Evolutionary conservation across 1,140 invertebrate genomes (phyloP).

Genomic region (Drosophila leontia): DNA sequence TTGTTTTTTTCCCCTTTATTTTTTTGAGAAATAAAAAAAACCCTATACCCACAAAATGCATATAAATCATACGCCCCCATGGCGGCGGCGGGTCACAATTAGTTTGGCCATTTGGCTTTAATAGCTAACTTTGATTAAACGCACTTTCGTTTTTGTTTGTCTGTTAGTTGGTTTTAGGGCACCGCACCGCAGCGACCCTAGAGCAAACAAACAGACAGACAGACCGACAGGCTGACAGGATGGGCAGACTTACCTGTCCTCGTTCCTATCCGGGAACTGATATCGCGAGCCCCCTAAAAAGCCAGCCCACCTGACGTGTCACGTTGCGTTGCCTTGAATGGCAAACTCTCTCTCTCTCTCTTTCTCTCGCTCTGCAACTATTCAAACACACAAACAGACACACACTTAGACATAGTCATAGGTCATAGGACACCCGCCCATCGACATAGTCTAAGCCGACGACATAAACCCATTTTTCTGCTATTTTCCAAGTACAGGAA

Average conservation of each 20-base stretch:
- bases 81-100: conserved; percentile 48
- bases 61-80: conserved; percentile 72
- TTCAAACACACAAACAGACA: conserved; percentile 27
- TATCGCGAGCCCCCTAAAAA: not conserved
- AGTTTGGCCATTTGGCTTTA: conserved; percentile 64
- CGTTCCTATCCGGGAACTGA: conserved; percentile 7
- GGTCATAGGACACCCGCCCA: conserved; percentile 43
- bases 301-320: conserved; percentile 50
- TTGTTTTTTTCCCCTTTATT: conserved; percentile 18
- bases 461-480: conserved; percentile 38
- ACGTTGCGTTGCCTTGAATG: conserved; percentile 66
- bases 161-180: conserved; percentile 60
- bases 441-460: conserved; percentile 43
- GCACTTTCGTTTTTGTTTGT: conserved; percentile 76
- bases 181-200: conserved; percentile 65
- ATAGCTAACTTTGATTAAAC: conserved; percentile 67
- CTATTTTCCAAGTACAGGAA: conserved; percentile 18
- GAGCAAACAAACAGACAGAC: conserved; percentile 60
- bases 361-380: conserved; percentile 1
- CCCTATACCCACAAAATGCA: conserved; percentile 40
- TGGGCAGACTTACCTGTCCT: conserved; percentile 25
- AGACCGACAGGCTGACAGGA: conserved; percentile 55
- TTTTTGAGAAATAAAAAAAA: conserved; percentile 2
- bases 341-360: conserved; percentile 16
- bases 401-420: conserved; percentile 32